These are phyloP conservation scores for Poicephalus gulielmi DNA, from an alignment of 2,113 vertebrate species.

Conservation along the genomic window DNA sequence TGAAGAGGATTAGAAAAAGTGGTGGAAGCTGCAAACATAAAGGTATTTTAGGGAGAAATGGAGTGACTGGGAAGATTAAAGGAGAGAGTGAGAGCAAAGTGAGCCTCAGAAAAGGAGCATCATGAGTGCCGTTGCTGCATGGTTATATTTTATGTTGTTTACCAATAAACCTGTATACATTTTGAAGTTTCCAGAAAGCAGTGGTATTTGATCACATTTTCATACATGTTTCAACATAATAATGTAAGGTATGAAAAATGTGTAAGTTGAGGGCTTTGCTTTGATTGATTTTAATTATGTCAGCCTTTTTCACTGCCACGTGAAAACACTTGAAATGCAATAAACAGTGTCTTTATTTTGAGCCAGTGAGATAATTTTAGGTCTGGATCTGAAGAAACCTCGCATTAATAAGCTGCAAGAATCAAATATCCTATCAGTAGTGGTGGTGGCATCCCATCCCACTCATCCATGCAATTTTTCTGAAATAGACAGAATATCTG, in stretches of 20 bases:
- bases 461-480: not conserved
- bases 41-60: not conserved
- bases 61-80: not conserved
- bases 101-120: not conserved
- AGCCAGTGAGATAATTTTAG: not conserved
- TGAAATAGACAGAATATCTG: not conserved
- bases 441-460: not conserved
- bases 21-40: not conserved
- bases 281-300: constrained; percentile 45
- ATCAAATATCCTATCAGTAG: not conserved
- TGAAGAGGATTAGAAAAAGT: not conserved
- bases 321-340: constrained; percentile 38
- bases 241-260: constrained; percentile 31
- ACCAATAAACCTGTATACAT: not conserved
- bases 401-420: not conserved
- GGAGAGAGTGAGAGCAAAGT: not conserved
- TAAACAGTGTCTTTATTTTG: constrained; percentile 19
- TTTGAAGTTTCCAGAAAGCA: constrained; percentile 26
- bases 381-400: not conserved
- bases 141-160: not conserved
- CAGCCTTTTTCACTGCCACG: not conserved
- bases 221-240: not conserved
- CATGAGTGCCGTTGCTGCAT: not conserved
- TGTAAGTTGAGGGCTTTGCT: not conserved
- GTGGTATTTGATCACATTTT: constrained; percentile 28